phyloP scores from a whole-genome alignment of 1,140 invertebrate species.

The Philotrypesis tridentata region DNA sequence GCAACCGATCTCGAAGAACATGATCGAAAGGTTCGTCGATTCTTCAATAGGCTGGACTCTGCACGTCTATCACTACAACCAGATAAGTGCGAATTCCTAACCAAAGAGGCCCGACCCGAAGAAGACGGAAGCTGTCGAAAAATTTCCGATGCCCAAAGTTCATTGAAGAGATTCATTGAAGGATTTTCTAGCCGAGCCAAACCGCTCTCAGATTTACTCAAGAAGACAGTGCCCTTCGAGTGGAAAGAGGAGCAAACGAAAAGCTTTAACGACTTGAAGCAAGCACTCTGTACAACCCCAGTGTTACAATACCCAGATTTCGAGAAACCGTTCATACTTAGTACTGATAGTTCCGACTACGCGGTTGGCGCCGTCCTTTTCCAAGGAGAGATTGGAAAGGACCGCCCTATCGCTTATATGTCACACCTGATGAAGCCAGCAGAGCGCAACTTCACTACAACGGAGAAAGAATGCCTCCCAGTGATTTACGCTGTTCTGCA shows the following conservation, averaged over 20 bases:
- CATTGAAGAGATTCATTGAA: not conserved
- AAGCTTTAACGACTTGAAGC: not conserved
- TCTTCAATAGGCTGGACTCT: not conserved
- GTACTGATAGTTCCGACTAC: not conserved
- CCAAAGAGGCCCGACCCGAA: not conserved
- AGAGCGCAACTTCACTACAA: not conserved
- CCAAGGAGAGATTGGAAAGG: not conserved
- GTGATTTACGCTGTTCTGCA: too few relatives aligned
- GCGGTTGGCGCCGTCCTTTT: too few relatives aligned
- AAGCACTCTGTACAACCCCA: not conserved
- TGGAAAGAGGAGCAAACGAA: not conserved
- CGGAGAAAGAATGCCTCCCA: too few relatives aligned
- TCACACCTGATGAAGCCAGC: not conserved
- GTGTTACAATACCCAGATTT: not conserved
- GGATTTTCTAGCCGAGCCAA: not conserved
- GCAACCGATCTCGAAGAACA: conserved; percentile 18
- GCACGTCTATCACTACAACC: not conserved
- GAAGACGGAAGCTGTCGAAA: not conserved
- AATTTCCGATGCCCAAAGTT: not conserved
- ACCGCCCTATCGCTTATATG: too few relatives aligned
- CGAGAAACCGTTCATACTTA: too few relatives aligned
- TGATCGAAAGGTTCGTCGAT: not conserved
- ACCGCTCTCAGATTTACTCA: not conserved
- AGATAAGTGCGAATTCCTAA: not conserved
- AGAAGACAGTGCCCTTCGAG: not conserved